phyloP scores from a whole-genome alignment of 92 coral and sea anemone species.

The Actinostola sp. region DNA sequence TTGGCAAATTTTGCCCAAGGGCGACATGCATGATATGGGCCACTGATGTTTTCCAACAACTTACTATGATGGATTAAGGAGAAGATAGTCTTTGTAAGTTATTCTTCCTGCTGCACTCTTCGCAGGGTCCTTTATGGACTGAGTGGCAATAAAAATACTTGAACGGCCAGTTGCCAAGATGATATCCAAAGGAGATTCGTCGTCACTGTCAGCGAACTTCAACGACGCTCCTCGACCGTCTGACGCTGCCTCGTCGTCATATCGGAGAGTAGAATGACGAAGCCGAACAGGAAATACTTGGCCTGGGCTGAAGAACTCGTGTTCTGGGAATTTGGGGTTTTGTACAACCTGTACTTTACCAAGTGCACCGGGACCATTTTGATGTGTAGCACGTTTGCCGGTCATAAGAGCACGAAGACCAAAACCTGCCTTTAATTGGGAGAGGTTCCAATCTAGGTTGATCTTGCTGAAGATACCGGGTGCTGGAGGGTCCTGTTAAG shows the following conservation, averaged over 20 bases:
- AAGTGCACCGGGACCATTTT: constrained; percentile 48
- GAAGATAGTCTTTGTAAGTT: constrained; percentile 55
- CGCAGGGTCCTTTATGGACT: constrained; percentile 52
- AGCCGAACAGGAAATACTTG: constrained; percentile 67
- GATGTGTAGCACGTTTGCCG: constrained; percentile 71
- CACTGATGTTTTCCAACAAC: too few relatives aligned
- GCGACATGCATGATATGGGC: too few relatives aligned
- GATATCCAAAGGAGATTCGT: constrained; percentile 74
- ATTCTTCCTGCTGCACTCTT: constrained; percentile 40
- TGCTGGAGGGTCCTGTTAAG: constrained; percentile 64
- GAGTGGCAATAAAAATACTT: constrained; percentile 9
- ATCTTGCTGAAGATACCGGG: constrained; percentile 65
- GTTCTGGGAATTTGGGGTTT: constrained; percentile 80
- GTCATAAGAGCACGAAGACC: constrained; percentile 50
- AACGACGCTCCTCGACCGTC: constrained; percentile 74
- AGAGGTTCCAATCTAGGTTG: constrained; percentile 42
- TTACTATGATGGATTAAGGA: constrained; percentile 69
- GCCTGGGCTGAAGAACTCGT: constrained; percentile 72
- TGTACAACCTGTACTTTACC: constrained; percentile 56
- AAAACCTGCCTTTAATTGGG: constrained; percentile 60
- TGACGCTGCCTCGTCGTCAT: constrained; percentile 62
- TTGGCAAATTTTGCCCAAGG: too few relatives aligned
- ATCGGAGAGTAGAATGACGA: constrained; percentile 62
- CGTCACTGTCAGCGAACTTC: constrained; percentile 82
- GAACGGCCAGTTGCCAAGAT: constrained; percentile 54